phyloP scores from a whole-genome alignment of 2,797 vertebrate species.

The Limosa lapponica region DNA sequence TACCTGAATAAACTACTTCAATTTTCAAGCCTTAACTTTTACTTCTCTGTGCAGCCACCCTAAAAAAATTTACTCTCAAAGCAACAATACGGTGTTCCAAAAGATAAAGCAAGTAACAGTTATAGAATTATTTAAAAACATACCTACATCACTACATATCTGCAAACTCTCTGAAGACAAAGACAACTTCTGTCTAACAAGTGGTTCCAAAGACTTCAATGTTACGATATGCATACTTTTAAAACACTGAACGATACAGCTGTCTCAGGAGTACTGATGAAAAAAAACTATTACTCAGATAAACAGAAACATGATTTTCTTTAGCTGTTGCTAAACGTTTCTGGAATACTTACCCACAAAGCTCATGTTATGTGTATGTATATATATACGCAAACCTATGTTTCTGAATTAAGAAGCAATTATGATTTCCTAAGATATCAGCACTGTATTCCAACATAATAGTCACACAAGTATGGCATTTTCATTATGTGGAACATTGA shows the following conservation, averaged over 20 bases:
- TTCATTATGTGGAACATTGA: slow-evolving; percentile 85
- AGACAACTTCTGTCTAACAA: slow-evolving; percentile 74
- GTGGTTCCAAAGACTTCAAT: slow-evolving; percentile 72
- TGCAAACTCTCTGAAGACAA: slow-evolving; percentile 71
- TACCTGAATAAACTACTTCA: slow-evolving; percentile 75
- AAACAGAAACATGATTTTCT: slow-evolving; percentile 75
- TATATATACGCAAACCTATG: slow-evolving; percentile 72
- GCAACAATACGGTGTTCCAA: slow-evolving; percentile 70
- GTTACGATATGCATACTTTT: slow-evolving; percentile 75
- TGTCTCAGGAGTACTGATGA: slow-evolving; percentile 67
- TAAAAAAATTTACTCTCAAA: slow-evolving; percentile 70
- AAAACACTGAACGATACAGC: slow-evolving; percentile 71
- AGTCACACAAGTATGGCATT: slow-evolving; percentile 83
- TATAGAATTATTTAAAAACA: slow-evolving; percentile 68
- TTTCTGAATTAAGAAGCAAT: slow-evolving; percentile 78
- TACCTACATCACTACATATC: slow-evolving; percentile 70
- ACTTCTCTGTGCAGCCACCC: slow-evolving; percentile 65
- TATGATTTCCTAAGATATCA: slow-evolving; percentile 76
- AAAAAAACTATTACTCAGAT: slow-evolving; percentile 69
- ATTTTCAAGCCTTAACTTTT: slow-evolving; percentile 72
- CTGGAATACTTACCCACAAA: slow-evolving; percentile 86
- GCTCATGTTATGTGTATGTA: slow-evolving; percentile 64
- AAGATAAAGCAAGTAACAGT: slow-evolving; percentile 69
- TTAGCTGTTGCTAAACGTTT: slow-evolving; percentile 79
- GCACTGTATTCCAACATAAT: slow-evolving; percentile 87